Evolutionary conservation across 1,140 invertebrate species (phyloP).

Genomic region (Drosophila truncata): DNA sequence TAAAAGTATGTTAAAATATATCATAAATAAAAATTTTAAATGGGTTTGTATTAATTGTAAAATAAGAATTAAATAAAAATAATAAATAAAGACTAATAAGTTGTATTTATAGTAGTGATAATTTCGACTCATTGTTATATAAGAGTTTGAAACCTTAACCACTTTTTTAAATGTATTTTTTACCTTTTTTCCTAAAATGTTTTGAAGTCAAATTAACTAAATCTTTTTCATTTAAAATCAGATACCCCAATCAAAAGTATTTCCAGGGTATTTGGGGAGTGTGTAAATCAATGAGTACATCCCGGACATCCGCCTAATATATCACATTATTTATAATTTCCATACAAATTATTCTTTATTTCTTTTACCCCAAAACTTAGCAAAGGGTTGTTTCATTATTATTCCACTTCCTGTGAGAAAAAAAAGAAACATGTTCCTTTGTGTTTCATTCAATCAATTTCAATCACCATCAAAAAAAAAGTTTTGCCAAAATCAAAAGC

Average conservation of each 20-base stretch:
- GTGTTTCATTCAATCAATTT: constrained; percentile 59
- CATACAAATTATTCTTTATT: constrained; percentile 40
- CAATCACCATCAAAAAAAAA: constrained; percentile 22
- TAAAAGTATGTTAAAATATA: neutral
- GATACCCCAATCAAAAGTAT: neutral
- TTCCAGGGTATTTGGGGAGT: constrained; percentile 14
- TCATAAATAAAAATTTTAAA: neutral
- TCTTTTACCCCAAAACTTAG: constrained; percentile 1
- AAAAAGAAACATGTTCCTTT: constrained; percentile 38
- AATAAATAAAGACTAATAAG: neutral
- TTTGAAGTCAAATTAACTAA: too few species aligned
- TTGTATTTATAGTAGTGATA: too few species aligned
- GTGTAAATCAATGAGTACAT: constrained; percentile 61
- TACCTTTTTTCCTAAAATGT: too few species aligned
- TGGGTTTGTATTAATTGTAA: neutral
- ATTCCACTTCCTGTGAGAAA: constrained; percentile 3
- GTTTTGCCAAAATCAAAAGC: constrained; percentile 27
- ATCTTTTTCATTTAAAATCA: too few species aligned
- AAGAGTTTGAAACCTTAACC: too few species aligned
- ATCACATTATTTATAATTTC: constrained; percentile 64
- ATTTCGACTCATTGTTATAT: too few species aligned
- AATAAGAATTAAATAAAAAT: neutral
- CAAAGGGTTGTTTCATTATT: constrained; percentile 53
- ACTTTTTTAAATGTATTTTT: too few species aligned
- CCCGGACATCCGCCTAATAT: constrained; percentile 72